phyloP scores from a whole-genome alignment of 2,797 vertebrate species.

The Centropyge bicolor region DNA sequence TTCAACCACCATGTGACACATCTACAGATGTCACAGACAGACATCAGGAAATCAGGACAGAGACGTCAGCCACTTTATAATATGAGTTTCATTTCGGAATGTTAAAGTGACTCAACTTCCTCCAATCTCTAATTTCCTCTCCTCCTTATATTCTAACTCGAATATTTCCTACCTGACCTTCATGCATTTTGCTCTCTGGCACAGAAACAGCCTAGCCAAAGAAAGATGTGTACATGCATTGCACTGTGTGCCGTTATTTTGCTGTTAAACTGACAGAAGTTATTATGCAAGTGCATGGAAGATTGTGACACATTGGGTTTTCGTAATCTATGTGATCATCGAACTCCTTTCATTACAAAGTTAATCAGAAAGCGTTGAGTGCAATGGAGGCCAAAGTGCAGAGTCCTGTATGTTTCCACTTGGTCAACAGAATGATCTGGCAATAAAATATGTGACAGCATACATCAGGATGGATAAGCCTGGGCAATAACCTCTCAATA shows the following conservation, averaged over 20 bases:
- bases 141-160: background rate
- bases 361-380: slow-evolving; percentile 2
- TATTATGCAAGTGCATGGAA: slow-evolving; percentile 29
- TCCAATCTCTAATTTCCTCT: background rate
- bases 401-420: slow-evolving; percentile 29
- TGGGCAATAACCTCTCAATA: background rate
- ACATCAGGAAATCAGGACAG: background rate
- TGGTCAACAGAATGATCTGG: slow-evolving; percentile 9
- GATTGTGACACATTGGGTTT: slow-evolving; percentile 52
- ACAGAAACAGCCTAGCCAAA: slow-evolving; percentile 14
- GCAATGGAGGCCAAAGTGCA: slow-evolving; percentile 19
- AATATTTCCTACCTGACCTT: slow-evolving; percentile 1
- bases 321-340: slow-evolving; percentile 9
- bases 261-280: slow-evolving; percentile 29
- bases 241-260: background rate
- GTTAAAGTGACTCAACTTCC: background rate
- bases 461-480: background rate
- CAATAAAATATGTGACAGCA: background rate
- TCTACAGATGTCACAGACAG: background rate
- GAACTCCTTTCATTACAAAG: background rate
- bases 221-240: background rate
- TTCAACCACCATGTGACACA: background rate
- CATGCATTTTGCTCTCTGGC: background rate
- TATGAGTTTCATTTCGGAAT: background rate
- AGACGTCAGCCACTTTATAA: background rate